Percentiles rank a stretch among this genome's conserved stretches.
These are phyloP conservation scores for Drosophila mimetica DNA, from an alignment of 2,888 invertebrate genomes.

Conservation along the genomic window DNA sequence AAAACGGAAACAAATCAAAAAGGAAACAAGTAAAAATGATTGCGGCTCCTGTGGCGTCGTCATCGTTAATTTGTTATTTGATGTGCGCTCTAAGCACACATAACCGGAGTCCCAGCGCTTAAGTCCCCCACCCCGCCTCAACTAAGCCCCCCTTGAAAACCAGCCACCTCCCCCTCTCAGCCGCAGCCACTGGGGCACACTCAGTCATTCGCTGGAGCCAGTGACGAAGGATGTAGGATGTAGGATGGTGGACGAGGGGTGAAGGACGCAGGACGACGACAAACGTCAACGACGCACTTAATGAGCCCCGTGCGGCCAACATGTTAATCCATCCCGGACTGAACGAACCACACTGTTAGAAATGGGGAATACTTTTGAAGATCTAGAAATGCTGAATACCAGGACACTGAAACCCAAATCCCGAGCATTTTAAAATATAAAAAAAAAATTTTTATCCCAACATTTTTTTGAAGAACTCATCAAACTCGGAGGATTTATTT, in stretches of 20 bases:
- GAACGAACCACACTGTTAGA: conserved; percentile 19
- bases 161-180: conserved; percentile 1
- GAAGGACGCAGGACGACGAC: conserved; percentile 12
- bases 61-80: conserved; percentile 64
- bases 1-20: conserved; percentile 36
- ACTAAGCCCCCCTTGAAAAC: conserved; percentile 1
- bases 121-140: not conserved
- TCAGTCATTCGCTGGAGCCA: conserved; percentile 62
- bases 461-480: no score
- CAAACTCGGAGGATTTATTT: no score
- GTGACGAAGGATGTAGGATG: conserved; percentile 5
- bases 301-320: conserved; percentile 74
- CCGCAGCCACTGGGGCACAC: conserved; percentile 47
- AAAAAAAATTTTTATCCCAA: no score
- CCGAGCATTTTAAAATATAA: no score
- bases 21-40: conserved; percentile 48
- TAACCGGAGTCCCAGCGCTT: conserved; percentile 27
- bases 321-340: conserved; percentile 67
- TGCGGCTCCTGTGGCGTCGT: conserved; percentile 44
- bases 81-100: conserved; percentile 56
- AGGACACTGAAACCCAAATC: no score
- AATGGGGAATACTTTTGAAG: not conserved
- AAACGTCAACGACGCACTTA: conserved; percentile 57
- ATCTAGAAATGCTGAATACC: no score
- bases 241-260: not conserved